These are phyloP conservation scores for Rhyacophila brunnea DNA, from an alignment of 1,140 invertebrate genomes.

Conservation along the genomic window DNA sequence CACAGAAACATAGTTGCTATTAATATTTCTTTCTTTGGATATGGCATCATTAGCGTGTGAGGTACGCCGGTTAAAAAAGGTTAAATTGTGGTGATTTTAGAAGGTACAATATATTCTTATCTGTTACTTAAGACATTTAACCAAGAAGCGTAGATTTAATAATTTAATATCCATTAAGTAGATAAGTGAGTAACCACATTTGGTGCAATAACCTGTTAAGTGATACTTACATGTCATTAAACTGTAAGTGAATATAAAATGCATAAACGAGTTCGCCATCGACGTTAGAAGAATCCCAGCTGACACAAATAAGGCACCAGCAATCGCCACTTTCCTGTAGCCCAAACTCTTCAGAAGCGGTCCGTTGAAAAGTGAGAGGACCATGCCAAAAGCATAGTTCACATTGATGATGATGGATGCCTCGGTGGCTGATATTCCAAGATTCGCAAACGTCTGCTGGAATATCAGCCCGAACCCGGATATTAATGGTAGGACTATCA, in stretches of 20 bases:
- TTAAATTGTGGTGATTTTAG: too few relatives aligned
- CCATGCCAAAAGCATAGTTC: conserved; percentile 62
- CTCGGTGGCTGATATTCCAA: conserved; percentile 54
- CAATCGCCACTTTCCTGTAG: conserved; percentile 51
- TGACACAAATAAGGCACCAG: conserved; percentile 42
- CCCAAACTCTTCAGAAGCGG: conserved; percentile 51
- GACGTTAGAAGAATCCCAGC: conserved; percentile 48
- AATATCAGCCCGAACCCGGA: conserved; percentile 59
- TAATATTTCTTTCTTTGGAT: too few relatives aligned
- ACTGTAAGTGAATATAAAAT: conserved; percentile 55
- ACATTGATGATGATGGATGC: conserved; percentile 59
- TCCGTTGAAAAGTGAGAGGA: conserved; percentile 59
- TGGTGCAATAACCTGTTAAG: too few relatives aligned
- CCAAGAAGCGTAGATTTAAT: too few relatives aligned
- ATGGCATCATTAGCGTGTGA: too few relatives aligned
- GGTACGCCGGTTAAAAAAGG: too few relatives aligned
- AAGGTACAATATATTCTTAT: too few relatives aligned
- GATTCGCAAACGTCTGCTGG: conserved; percentile 53
- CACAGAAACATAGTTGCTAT: too few relatives aligned
- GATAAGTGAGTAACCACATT: too few relatives aligned
- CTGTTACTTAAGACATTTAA: too few relatives aligned
- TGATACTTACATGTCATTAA: conserved; percentile 55
- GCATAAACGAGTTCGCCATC: conserved; percentile 43
- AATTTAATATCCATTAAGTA: too few relatives aligned
- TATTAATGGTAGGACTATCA: conserved; percentile 57